Evolutionary conservation across 2,888 invertebrate species (phyloP), one percentile per base, ranked within the genome.

Genomic region (Andrena haemorrhoa): DNA sequence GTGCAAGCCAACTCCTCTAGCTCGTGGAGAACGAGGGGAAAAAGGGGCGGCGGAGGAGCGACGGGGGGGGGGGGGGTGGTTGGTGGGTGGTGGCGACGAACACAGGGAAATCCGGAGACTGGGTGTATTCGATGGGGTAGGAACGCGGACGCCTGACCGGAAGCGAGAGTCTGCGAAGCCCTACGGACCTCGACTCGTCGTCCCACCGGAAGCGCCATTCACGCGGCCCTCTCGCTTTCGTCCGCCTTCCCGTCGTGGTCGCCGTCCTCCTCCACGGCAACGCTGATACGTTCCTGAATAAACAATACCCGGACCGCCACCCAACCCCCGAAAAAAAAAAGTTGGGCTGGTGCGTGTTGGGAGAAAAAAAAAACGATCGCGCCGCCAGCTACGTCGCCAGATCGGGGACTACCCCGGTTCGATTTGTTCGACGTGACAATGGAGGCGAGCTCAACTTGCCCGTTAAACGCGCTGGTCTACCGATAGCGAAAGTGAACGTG

Each of bases 131-230:
- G 90, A 89, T 89, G 86, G 90, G 89, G 88, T 86, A 88, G 90
- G 89, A 91, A 89, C 89, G 86, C 86, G 91, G 92, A 91, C 90
- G 92, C 92, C 93, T 92, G 93, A 94, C 94, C 94, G 94, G 94
- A 94, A 93, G 92, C 93, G 90, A 92, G 92, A 91, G 92, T 91
- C 92, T 93, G 92, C 91, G 90, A 90, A 93, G 89, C 92, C 91
- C 91, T 90, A 91, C 91, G 92, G 92, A 92, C 91, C 93, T 93
- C 91, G 91, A 86, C 87, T 77, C 91, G 92, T 90, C 92, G 92
- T 92, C 91, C 92, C 92, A 93, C 93, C 93, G 94, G 94, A 94
- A 92, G 91, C 91, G 89, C 93, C 92, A 94, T 94, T 93, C 93
- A 93, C 92, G 90, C 93, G 91, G 89, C 91, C 91, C 89, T 91